phyloP scores from a whole-genome alignment of 2,113 vertebrate genomes.

The Spermophilus dauricus region DNA sequence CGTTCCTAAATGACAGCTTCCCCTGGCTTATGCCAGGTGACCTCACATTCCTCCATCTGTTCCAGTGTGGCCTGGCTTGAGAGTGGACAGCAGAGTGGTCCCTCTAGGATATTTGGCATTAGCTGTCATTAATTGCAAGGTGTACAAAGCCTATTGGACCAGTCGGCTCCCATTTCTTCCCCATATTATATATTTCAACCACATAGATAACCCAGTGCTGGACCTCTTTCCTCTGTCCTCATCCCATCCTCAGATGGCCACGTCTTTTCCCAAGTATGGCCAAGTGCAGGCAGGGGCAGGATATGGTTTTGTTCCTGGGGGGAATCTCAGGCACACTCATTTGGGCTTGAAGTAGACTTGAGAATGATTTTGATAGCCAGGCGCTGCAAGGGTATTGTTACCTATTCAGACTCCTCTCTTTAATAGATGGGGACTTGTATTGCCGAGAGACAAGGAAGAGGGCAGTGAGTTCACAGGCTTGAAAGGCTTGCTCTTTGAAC shows the following conservation, averaged over 20 bases:
- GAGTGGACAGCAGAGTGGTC: not conserved
- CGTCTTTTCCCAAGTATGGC: not conserved
- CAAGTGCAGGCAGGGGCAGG: not conserved
- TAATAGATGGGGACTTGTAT: not conserved
- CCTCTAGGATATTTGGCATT: not conserved
- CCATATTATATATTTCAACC: not conserved
- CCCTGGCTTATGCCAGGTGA: not conserved
- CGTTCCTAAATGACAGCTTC: conserved; percentile 17
- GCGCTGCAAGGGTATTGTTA: not conserved
- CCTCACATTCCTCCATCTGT: not conserved
- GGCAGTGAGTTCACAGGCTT: not conserved
- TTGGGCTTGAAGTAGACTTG: not conserved
- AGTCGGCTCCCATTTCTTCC: not conserved
- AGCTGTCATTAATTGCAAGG: not conserved
- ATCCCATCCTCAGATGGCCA: not conserved
- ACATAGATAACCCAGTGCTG: too few species aligned
- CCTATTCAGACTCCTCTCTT: not conserved
- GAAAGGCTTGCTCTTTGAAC: conserved; percentile 25
- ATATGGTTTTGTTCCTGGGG: not conserved
- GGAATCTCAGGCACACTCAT: not conserved
- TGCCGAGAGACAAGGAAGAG: not conserved
- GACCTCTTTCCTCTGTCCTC: not conserved
- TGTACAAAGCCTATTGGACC: not conserved
- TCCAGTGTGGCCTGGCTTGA: accelerated
- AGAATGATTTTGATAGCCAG: not conserved